Evolutionary conservation across 2,113 vertebrate species (phyloP), one percentile per base, ranked within the genome.

Genomic region (Blennius ocellaris): DNA sequence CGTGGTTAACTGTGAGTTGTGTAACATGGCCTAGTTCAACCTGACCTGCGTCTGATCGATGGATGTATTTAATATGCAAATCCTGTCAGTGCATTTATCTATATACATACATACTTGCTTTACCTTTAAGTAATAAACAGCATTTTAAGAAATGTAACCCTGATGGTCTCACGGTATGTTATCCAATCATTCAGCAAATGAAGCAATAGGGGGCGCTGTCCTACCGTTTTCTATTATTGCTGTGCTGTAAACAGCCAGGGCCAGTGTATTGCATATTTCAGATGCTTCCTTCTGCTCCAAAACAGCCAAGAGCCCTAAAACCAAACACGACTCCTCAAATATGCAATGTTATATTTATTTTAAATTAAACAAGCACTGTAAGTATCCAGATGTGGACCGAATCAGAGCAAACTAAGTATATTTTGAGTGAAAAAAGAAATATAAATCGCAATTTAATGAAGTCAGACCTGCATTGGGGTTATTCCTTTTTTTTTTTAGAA

Each of bases 151-250:
- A 30, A 30, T 2, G 21, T 30, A 30, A 30, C 21, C 21, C 21
- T 30, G 21, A 30, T 30, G 21, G 21, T 30, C 21, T 30, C 21
- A 30, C 21, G 2, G 21, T 30, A 30, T 30, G 21, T 47, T 8
- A 60, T 61, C 39, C 7, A 0, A 17, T 14, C 36, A 10, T 9
- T 78, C 43, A 47, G 8, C 11, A 21, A 60, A 80, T 40, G 1
- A 16, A 49, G 3, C 90, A 86, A 15, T 43, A 89, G 89, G 53
- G 86, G 79, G 89, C 30, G 84, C 71, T 41, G 44, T 75, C 56
- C 1, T 14, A 48, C 16, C 17, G 14, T 48, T 66, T 53, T 12
- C 21, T 30, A 4, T 30, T 2, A 30, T 30, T 30, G 21, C 21
- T 2, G 21, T 30, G 21, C 21, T 30, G 21, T 30, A 30, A 30